Base-by-base conservation (phyloP, 2,888 invertebrate genomes). In the Ceriagrion tenellum region DNA sequence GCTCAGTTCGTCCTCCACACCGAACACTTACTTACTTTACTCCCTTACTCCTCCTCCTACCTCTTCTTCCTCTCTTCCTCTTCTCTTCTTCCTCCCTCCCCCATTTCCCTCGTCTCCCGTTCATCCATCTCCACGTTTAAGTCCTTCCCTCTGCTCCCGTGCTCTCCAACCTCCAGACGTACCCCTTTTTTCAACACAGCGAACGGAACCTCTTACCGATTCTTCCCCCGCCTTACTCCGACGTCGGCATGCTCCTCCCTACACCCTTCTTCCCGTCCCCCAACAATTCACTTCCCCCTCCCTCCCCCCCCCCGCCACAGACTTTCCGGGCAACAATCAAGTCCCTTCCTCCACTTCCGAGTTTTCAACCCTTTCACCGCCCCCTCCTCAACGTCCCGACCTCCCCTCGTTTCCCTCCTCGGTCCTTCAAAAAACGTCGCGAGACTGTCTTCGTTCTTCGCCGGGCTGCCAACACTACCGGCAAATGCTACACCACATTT, bases 261-360 rank as follows among this genome's bases (percentile, higher is more conserved):
- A 47, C 47, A 47, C 47, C 47, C 47, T 47, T 47, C 47, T n/a
- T 12, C 69, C 26, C 26, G 69, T 69, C 47, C 47, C 47, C 47
- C 47, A 47, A 47, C 47, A 47, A 47, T 47, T 47, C 47, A 47
- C 47, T 47, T n/a, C 69, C 26, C 69, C 26, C 69, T 8, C 8
- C 26, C 69, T 69, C 69, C 69, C 91, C 20, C 63, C 23, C 91
- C 23, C 18, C 63, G 26, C 91, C 93, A 55, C 93, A 93, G 93
- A 74, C 93, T 93, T 91, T 56, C 93, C n/a, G 69, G 93, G 74
- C 47, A 93, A 93, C 93, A 93, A 93, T 93, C 93, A 93, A 93
- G 23, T 26, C 35, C 59, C 56, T 35, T 59, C 30, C 74, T 30
- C 74, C 16, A n/a, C 30, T 30, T 35, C 69, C 13, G 35, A 81